Evolutionary conservation across 1,140 invertebrate genomes (phyloP), one percentile per base, ranked within the genome.

Genomic region (Hyles euphorbiae): DNA sequence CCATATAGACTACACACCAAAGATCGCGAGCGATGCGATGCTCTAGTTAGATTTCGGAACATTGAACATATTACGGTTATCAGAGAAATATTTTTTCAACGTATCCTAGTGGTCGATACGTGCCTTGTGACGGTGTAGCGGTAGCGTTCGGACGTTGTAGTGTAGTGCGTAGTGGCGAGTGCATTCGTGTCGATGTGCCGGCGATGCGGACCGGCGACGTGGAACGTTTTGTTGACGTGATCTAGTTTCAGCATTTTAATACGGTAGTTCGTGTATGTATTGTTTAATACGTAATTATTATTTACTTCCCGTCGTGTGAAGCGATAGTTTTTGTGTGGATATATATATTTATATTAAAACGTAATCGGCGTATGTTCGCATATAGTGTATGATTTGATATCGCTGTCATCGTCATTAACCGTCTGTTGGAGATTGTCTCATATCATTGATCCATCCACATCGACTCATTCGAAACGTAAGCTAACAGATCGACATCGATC

Each of bases 381-480:
- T 5, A 8, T 40, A 40, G 4, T 40, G 22, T 22, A 40, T 40
- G 8, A 40, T 40, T 40, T 5, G 36, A 40, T 5, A 40, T 40
- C 36, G 36, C 36, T 53, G 12, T 12, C 12, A 9, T 9, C 36
- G 4, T 34, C 51, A 60, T 34, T 53, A 11, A 33, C 44, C 54
- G n/a, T 48, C 46, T 73, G 72, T 64, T 62, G n/a, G n/a, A 61
- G 40, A 56, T 53, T 32, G 22, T 68, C 59, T 84, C 81, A 83
- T 87, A 84, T 87, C 80, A 87, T 78, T 60, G 65, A 71, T 81
- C 83, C 83, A 83, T 87, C 83, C 83, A 85, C 51, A 40, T 40
- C 36, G 8, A 40, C 36, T 5, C 36, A 40, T 40, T 40, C 36
- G 36, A 40, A 40, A 40, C 36, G 8, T 40, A 40, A 45, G 22